Percentiles rank a stretch among this genome's conserved stretches.
Evolutionary conservation across 2,888 invertebrate species (phyloP).

Genomic region (Lithophane ornitopus): DNA sequence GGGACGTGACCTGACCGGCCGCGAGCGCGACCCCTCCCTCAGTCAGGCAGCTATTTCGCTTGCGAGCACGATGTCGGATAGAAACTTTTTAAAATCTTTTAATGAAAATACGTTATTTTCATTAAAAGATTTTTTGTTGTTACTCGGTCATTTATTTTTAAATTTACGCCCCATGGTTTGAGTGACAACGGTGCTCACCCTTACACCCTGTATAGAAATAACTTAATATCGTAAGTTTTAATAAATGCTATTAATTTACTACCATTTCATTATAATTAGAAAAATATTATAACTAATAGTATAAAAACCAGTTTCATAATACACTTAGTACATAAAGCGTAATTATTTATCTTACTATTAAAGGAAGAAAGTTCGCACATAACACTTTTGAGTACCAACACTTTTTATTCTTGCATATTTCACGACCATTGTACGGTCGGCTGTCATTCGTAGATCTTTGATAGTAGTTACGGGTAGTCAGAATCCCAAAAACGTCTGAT

Average conservation of each 20-base stretch:
- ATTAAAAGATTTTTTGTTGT: too few species aligned
- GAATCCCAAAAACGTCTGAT: neutral
- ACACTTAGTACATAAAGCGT: neutral
- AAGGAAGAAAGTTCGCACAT: neutral
- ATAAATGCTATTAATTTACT: slow-evolving; percentile 27
- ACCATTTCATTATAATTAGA: neutral
- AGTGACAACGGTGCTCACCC: too few species aligned
- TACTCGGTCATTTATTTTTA: too few species aligned
- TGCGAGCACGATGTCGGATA: too few species aligned
- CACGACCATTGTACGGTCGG: neutral
- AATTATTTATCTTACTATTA: neutral
- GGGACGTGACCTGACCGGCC: too few species aligned
- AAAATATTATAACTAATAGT: neutral
- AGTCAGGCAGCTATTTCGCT: too few species aligned
- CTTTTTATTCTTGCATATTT: neutral
- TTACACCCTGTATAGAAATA: neutral
- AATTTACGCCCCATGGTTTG: too few species aligned
- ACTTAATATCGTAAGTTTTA: neutral
- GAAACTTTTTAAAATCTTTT: too few species aligned
- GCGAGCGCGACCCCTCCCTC: too few species aligned
- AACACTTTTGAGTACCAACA: neutral
- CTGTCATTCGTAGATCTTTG: neutral
- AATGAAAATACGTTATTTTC: too few species aligned
- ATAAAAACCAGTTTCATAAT: slow-evolving; percentile 1
- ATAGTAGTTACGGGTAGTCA: neutral